phyloP scores from a whole-genome alignment of 2,888 invertebrate genomes.

The Caenorhabditis sp. region DNA sequence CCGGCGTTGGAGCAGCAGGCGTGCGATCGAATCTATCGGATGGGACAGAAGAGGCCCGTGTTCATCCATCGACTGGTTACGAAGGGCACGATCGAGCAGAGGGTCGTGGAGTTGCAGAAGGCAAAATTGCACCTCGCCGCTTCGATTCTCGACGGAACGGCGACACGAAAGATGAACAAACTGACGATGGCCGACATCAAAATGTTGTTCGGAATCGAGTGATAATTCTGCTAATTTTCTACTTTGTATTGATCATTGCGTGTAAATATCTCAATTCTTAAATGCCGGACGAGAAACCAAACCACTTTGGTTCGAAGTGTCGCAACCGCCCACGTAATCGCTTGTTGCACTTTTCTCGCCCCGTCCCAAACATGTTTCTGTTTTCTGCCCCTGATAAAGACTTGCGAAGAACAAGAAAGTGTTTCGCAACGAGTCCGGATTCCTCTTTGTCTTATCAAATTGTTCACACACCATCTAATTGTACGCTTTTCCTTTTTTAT shows the following conservation, averaged over 20 bases:
- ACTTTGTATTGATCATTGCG: background rate
- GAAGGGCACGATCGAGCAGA: slow-evolving; percentile 90
- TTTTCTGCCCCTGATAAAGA: no score
- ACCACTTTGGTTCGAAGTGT: no score
- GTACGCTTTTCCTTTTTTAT: background rate
- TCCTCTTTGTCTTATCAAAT: no score
- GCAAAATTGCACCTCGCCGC: slow-evolving; percentile 86
- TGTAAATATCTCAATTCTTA: no score
- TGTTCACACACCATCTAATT: background rate
- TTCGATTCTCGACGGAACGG: slow-evolving; percentile 75
- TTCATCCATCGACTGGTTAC: slow-evolving; percentile 90
- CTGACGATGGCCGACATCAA: slow-evolving; percentile 72
- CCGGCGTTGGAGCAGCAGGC: slow-evolving; percentile 95
- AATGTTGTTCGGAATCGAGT: slow-evolving; percentile 70
- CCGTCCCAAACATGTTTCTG: no score
- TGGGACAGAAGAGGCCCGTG: slow-evolving; percentile 89
- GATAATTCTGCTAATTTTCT: background rate
- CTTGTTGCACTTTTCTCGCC: no score
- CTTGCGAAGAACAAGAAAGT: no score
- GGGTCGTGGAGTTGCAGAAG: slow-evolving; percentile 88
- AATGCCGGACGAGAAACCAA: no score
- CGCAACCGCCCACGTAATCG: no score
- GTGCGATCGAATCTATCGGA: slow-evolving; percentile 91
- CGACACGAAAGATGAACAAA: slow-evolving; percentile 69
- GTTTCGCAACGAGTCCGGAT: no score